A percentile compares a stretch with the other conserved stretches of the same genome.
Evolutionary conservation across 1,140 invertebrate genomes (phyloP).

Genomic region (Campoletis sonorensis): DNA sequence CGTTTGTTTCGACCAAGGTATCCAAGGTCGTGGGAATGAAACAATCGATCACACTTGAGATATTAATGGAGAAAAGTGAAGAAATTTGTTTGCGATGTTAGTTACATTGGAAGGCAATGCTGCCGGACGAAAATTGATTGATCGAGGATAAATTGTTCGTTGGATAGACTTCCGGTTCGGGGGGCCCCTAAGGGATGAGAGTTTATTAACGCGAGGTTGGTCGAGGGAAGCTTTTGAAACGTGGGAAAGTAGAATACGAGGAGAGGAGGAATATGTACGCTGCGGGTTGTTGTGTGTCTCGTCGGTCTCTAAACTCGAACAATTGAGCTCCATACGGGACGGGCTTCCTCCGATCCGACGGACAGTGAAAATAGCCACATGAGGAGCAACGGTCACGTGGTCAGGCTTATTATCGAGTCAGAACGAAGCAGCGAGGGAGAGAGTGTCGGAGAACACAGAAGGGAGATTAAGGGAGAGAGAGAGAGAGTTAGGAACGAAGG

Average conservation of each 20-base stretch:
- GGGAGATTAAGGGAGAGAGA: background rate
- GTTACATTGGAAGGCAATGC: too few species aligned
- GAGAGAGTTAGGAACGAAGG: background rate
- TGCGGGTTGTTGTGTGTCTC: constrained; percentile 43
- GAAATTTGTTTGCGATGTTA: too few species aligned
- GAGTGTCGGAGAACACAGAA: constrained; percentile 16
- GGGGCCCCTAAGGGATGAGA: background rate
- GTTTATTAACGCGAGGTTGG: background rate
- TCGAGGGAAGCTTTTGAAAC: constrained; percentile 16
- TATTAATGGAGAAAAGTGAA: too few species aligned
- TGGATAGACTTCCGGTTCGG: background rate
- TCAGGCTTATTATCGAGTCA: constrained; percentile 38
- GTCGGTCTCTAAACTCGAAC: constrained; percentile 27
- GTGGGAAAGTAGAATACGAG: constrained; percentile 19
- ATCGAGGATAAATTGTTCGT: background rate
- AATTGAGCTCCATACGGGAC: constrained; percentile 38
- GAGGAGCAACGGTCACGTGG: background rate
- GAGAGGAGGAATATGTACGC: constrained; percentile 18
- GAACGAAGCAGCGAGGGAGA: constrained; percentile 37
- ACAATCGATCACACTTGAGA: too few species aligned
- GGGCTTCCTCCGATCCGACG: background rate
- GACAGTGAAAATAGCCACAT: background rate
- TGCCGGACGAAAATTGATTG: too few species aligned
- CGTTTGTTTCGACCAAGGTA: constrained; percentile 45
- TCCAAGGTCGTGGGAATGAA: background rate